Evolutionary conservation across 2,797 vertebrate species (phyloP).

Genomic region (Chelon auratus): DNA sequence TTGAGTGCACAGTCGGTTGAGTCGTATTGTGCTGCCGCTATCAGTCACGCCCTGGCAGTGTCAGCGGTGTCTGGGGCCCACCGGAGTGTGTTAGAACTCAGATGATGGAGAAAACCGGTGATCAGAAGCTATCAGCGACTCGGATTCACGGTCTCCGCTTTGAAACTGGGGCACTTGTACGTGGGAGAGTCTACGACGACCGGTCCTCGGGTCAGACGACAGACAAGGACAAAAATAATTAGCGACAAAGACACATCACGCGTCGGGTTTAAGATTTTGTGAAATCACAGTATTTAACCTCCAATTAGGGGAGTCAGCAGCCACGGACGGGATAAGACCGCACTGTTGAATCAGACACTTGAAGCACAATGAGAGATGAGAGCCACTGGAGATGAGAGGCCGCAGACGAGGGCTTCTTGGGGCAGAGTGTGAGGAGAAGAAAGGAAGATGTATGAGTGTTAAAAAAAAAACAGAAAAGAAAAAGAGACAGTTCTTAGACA

Average conservation of each 20-base stretch:
- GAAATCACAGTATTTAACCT: slow-evolving; percentile 30
- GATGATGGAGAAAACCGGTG: slow-evolving; percentile 36
- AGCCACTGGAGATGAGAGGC: slow-evolving; percentile 45
- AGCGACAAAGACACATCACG: background rate
- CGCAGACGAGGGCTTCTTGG: slow-evolving; percentile 12
- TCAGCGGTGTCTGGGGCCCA: slow-evolving; percentile 25
- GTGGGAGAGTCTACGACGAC: background rate
- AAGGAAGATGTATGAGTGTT: background rate
- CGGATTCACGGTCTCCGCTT: slow-evolving; percentile 20
- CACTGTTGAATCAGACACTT: slow-evolving; percentile 22
- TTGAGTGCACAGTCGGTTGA: slow-evolving; percentile 36
- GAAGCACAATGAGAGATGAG: slow-evolving; percentile 31
- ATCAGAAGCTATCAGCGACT: slow-evolving; percentile 45
- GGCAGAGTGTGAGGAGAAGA: background rate
- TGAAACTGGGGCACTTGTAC: slow-evolving; percentile 24
- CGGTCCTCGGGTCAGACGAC: background rate
- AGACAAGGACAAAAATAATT: slow-evolving; percentile 13
- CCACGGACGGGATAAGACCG: background rate
- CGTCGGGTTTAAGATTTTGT: background rate
- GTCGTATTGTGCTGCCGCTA: slow-evolving; percentile 33
- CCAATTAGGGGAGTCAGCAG: slow-evolving; percentile 3
- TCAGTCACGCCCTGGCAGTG: slow-evolving; percentile 32
- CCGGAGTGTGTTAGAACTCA: slow-evolving; percentile 31
- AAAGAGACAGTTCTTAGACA: background rate
- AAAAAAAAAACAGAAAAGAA: background rate